These are phyloP conservation scores for Epistrophe grossulariae DNA, from an alignment of 2,888 invertebrate genomes.

Conservation along the genomic window DNA sequence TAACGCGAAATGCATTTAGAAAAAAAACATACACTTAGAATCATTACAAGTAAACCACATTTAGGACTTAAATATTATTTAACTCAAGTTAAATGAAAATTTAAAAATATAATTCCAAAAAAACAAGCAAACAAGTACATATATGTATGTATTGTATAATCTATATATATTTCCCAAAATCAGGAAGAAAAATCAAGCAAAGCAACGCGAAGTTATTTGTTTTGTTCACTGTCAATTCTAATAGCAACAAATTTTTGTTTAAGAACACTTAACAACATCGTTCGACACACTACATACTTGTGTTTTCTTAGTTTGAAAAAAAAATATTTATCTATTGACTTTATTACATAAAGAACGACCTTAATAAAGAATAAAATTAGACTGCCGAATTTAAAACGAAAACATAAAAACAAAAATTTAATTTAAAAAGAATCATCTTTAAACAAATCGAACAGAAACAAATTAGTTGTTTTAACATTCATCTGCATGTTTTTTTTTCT, in stretches of 20 bases:
- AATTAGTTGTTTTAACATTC: conserved; percentile 46
- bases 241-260: conserved; percentile 39
- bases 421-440: neutral
- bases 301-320: conserved; percentile 33
- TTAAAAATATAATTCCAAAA: conserved; percentile 19
- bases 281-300: conserved; percentile 26
- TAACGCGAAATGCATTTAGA: conserved; percentile 68
- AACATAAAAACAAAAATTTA: conserved; percentile 29
- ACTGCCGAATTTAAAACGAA: conserved; percentile 36
- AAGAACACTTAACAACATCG: conserved; percentile 22
- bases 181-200: conserved; percentile 33
- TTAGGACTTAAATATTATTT: conserved; percentile 45
- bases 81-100: conserved; percentile 38
- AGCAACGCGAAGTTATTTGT: conserved; percentile 6
- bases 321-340: conserved; percentile 20
- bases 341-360: conserved; percentile 15
- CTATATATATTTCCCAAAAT: conserved; percentile 35
- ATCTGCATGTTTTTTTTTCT: conserved; percentile 35
- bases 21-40: conserved; percentile 43
- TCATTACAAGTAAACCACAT: conserved; percentile 50
- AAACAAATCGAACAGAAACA: conserved; percentile 34
- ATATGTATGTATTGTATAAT: neutral
- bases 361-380: conserved; percentile 30
- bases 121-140: neutral
- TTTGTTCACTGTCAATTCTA: conserved; percentile 36